Evolutionary conservation across 2,113 vertebrate species (phyloP), one percentile per base, ranked within the genome.

Genomic region (Eolophus roseicapilla): DNA sequence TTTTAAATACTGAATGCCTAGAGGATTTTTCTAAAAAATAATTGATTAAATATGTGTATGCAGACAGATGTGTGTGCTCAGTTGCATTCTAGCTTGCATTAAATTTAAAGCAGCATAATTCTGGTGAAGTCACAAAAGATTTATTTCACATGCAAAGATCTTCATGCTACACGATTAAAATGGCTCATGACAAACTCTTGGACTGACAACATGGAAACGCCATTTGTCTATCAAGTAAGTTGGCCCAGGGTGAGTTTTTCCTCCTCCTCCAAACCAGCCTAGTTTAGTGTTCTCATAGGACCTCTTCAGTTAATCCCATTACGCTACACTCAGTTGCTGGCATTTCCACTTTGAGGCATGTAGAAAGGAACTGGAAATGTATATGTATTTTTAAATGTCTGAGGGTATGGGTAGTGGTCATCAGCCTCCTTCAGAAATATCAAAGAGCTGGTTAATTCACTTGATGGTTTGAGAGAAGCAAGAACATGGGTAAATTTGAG

Each of bases 261-360:
- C 20, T 55, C 17, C 60, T 59, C 29, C 78, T 77, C 18, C 55
- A 75, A 46, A 37, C 49, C 47, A 80, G 31, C 8, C 69, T 49
- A 43, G 69, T 10, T 82, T 35, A 25, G 27, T 24, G 37, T 25
- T 95, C 49, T 90, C 70, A 15, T 49, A 69, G 75, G 39, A 49
- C 27, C 55, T 33, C n/a, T 63, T n/a, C 28, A 55, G 31, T 35
- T 67, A 65, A 53, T 86, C 43, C 75, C 53, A 7, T 53, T 52
- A 7, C 3, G 0, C 10, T 49, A 3, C 0, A 0, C 29, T 25
- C 17, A 4, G 28, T 65, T 80, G 64, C 41, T 31, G 7, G 3
- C 0, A 0, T 81, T 85, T 55, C 78, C 69, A 11, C 44, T 73
- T 7, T 1, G 73, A 68, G 65, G 37, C 17, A 7, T 20, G 43